Percentiles rank a stretch among this genome's conserved stretches.
Evolutionary conservation across 2,888 invertebrate species (phyloP).

Genomic region (Rhyacophila evoluta): DNA sequence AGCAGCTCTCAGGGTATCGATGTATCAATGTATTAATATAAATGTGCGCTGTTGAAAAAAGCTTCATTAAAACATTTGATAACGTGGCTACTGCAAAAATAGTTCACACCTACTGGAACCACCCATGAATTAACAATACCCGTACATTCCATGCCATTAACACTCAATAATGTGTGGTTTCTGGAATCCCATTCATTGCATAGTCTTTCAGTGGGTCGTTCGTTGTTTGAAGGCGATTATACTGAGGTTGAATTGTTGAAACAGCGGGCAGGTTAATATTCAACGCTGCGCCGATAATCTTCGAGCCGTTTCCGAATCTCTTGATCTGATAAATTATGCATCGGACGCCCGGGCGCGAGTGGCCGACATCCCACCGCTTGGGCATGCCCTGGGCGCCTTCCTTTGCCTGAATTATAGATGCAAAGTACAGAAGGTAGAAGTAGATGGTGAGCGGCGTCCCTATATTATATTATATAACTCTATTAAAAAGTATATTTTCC

Average conservation of each 20-base stretch:
- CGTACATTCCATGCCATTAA: background rate
- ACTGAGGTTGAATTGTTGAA: slow-evolving; percentile 26
- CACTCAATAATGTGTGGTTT: slow-evolving; percentile 22
- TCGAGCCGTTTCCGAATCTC: slow-evolving; percentile 33
- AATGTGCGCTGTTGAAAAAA: too few relatives aligned
- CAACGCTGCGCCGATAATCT: slow-evolving; percentile 37
- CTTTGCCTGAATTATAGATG: slow-evolving; percentile 35
- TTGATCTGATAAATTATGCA: slow-evolving; percentile 38
- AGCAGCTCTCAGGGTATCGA: too few relatives aligned
- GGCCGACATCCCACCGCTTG: background rate
- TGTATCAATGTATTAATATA: too few relatives aligned
- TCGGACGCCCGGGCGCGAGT: slow-evolving; percentile 1
- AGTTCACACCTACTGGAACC: background rate
- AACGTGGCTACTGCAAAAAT: background rate
- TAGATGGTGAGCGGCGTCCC: background rate
- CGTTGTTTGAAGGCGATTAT: slow-evolving; percentile 20
- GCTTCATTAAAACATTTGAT: too few relatives aligned
- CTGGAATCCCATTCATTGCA: background rate
- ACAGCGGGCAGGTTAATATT: slow-evolving; percentile 33
- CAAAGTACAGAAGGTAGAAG: slow-evolving; percentile 1
- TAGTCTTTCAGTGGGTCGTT: slow-evolving; percentile 6
- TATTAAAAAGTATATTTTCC: background rate
- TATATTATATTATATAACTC: background rate
- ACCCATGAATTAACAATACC: background rate
- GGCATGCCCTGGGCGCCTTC: slow-evolving; percentile 10